Evolutionary conservation across 2,113 vertebrate species (phyloP).

Genomic region (Hemiscyllium ocellatum): DNA sequence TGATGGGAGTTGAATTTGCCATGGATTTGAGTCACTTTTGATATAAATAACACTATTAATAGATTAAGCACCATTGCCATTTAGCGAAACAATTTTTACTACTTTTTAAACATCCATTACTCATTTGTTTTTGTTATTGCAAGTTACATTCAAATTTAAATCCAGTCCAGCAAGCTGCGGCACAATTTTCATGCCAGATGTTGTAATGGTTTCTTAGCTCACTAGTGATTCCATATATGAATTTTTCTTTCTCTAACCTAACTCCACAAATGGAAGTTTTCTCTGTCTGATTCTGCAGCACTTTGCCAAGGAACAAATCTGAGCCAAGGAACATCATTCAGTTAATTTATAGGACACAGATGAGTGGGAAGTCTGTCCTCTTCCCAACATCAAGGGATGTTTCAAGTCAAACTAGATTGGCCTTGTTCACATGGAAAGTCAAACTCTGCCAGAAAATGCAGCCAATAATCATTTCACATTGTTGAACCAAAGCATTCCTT

Average conservation of each 20-base stretch:
- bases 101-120: constrained; percentile 38
- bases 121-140: constrained; percentile 37
- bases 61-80: constrained; percentile 18
- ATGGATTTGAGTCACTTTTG: neutral
- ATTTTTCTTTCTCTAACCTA: constrained; percentile 64
- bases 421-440: constrained; percentile 60
- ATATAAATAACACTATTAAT: constrained; percentile 15
- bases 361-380: constrained; percentile 66
- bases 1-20: neutral
- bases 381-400: constrained; percentile 61
- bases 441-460: constrained; percentile 58
- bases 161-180: neutral
- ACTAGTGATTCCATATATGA: constrained; percentile 59
- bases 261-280: constrained; percentile 67
- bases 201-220: constrained; percentile 50
- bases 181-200: constrained; percentile 7
- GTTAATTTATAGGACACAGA: constrained; percentile 76
- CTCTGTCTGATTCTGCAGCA: constrained; percentile 63
- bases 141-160: constrained; percentile 36
- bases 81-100: constrained; percentile 33
- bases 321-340: constrained; percentile 70
- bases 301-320: constrained; percentile 68
- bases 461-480: constrained; percentile 63
- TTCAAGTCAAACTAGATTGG: constrained; percentile 59
- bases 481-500: constrained; percentile 68